A percentile compares a stretch with the other conserved stretches of the same genome.
Evolutionary conservation across 2,888 invertebrate genomes (phyloP).

Genomic region (Elysia crispata): DNA sequence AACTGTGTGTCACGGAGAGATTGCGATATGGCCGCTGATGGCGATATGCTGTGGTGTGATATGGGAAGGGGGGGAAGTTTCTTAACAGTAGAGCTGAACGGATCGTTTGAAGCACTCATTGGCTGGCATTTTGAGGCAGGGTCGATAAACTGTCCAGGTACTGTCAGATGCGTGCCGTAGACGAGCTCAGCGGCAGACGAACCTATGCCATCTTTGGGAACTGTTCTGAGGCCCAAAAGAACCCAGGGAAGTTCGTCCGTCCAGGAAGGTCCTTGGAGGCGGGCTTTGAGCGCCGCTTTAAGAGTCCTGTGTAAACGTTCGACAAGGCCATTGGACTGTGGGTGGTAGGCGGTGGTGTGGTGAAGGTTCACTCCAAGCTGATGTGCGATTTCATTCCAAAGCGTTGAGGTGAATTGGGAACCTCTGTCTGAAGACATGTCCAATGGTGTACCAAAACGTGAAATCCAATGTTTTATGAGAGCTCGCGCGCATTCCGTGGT

Average conservation of each 20-base stretch:
- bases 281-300: constrained; percentile 20
- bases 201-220: constrained; percentile 20
- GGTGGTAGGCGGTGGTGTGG: constrained; percentile 9
- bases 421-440: constrained; percentile 1
- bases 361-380: not conserved
- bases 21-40: not conserved
- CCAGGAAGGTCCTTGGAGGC: constrained; percentile 17
- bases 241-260: constrained; percentile 22
- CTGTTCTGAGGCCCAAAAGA: constrained; percentile 14
- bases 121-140: too few species aligned
- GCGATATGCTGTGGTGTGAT: not conserved
- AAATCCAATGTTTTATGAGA: not conserved
- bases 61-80: not conserved
- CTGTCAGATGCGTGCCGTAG: constrained; percentile 14
- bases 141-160: not conserved
- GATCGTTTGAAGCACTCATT: not conserved
- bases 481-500: not conserved
- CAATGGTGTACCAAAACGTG: not conserved
- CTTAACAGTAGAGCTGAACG: not conserved
- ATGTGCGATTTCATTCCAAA: constrained; percentile 29
- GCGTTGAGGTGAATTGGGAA: not conserved
- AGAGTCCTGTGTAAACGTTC: constrained; percentile 27
- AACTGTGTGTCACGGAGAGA: not conserved
- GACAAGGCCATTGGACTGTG: constrained; percentile 23
- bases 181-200: constrained; percentile 9